Percentiles rank a stretch among this genome's conserved stretches.
Evolutionary conservation across 1,140 invertebrate species (phyloP).

Genomic region (Aleiodes sp.): DNA sequence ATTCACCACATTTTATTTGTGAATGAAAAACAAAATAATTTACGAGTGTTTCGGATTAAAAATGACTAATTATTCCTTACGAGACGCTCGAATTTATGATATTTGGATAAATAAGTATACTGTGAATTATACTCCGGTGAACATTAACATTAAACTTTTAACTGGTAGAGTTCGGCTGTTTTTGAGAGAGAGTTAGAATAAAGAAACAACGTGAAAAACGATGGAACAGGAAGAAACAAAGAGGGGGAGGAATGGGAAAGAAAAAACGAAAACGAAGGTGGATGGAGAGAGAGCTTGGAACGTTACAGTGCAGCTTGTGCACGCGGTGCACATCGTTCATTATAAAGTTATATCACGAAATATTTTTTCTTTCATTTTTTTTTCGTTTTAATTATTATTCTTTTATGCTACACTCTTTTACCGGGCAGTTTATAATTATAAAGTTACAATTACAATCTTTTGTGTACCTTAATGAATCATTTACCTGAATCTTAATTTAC

Average conservation of each 20-base stretch:
- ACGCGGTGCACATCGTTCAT: constrained; percentile 10
- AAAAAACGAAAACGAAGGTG: background rate
- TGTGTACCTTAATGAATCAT: no score
- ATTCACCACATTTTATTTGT: background rate
- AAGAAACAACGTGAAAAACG: background rate
- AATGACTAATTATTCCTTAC: background rate
- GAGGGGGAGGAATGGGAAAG: background rate
- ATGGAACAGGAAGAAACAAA: background rate
- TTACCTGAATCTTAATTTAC: no score
- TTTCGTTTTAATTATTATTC: background rate
- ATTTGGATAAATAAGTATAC: background rate
- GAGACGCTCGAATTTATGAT: background rate
- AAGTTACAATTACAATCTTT: background rate
- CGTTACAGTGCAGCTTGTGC: background rate
- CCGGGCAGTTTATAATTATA: background rate
- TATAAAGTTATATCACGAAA: constrained; percentile 16
- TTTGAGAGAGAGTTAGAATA: background rate
- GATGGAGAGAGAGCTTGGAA: no score
- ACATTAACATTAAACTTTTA: constrained; percentile 13
- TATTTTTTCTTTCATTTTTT: constrained; percentile 7
- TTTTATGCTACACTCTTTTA: background rate
- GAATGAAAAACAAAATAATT: background rate
- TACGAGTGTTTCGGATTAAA: background rate
- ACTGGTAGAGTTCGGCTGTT: background rate
- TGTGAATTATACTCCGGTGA: background rate